Evolutionary conservation across 2,888 invertebrate genomes (phyloP).

Genomic region (Drosophila buzzatii): DNA sequence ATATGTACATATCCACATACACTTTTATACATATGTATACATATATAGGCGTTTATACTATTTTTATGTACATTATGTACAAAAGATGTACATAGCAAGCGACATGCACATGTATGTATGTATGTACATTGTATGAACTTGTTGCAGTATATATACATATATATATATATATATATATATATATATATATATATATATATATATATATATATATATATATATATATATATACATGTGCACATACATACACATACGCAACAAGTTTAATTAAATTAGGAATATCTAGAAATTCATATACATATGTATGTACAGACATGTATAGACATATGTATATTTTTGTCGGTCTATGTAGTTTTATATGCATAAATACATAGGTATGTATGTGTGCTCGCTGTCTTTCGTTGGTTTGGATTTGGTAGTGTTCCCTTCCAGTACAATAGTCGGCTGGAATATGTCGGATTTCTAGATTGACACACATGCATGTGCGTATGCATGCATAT

Average conservation of each 20-base stretch:
- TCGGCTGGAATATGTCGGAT: conserved; percentile 9
- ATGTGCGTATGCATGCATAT: not conserved
- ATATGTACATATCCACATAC: not conserved
- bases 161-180: not conserved
- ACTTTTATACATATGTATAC: no score
- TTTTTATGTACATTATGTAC: no score
- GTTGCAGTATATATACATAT: not conserved
- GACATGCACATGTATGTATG: no score
- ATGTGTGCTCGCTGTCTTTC: no score
- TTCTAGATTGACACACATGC: not conserved
- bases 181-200: not conserved
- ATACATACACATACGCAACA: not conserved
- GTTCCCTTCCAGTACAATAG: conserved; percentile 13
- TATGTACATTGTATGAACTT: no score
- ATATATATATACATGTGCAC: not conserved
- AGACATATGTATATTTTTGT: no score
- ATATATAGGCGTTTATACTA: no score
- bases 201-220: not conserved
- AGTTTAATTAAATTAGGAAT: conserved; percentile 1
- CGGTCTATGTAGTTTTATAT: no score
- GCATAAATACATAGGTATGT: no score
- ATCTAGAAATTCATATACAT: no score
- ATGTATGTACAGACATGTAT: no score
- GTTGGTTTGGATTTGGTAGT: not conserved
- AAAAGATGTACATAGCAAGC: no score